Evolutionary conservation across 2,888 invertebrate species (phyloP).

Genomic region (Monopis laevigella): DNA sequence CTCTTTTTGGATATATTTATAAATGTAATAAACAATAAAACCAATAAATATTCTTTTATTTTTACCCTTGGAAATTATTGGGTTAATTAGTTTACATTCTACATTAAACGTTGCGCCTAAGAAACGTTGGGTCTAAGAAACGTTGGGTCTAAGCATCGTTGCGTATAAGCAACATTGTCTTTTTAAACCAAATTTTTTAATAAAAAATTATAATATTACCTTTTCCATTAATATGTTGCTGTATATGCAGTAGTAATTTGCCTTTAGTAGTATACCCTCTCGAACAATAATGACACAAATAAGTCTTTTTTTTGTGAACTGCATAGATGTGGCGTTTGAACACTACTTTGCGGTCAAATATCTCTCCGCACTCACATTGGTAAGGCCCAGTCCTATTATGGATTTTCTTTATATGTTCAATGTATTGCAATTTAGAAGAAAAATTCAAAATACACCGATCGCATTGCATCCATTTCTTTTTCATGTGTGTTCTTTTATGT

Average conservation of each 20-base stretch:
- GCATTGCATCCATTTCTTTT: not conserved
- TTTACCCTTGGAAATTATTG: no score
- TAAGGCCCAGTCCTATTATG: not conserved
- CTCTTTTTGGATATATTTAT: no score
- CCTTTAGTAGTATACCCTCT: not conserved
- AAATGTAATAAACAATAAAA: no score
- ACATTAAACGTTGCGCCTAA: no score
- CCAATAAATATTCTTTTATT: no score
- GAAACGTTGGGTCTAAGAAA: no score
- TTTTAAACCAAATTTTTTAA: no score
- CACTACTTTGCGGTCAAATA: not conserved
- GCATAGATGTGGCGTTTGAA: not conserved
- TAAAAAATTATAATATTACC: no score
- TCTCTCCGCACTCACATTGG: slow-evolving; percentile 3
- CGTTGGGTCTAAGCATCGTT: no score
- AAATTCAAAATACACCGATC: not conserved
- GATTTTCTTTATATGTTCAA: not conserved
- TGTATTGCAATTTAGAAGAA: not conserved
- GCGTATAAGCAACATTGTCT: no score
- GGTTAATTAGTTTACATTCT: no score
- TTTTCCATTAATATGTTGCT: not conserved
- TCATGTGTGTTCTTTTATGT: slow-evolving; percentile 1
- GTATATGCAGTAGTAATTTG: not conserved
- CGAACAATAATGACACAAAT: not conserved
- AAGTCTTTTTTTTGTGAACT: not conserved